These are phyloP conservation scores for Aspidiotus rigidus DNA, from an alignment of 2,888 invertebrate species.

Conservation along the genomic window DNA sequence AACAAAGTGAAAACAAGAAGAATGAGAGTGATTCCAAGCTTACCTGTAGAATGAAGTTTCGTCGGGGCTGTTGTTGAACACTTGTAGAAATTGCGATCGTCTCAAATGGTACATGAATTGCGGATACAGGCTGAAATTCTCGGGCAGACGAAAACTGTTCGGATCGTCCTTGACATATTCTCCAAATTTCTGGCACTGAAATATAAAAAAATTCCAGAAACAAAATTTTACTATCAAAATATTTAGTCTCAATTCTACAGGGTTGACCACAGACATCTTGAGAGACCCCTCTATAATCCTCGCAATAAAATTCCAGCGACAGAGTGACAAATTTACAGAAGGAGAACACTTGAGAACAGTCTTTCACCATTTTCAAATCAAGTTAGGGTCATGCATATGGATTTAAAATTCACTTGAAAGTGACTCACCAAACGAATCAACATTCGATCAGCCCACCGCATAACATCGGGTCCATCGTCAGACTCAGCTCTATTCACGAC, in stretches of 20 bases:
- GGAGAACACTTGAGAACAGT: too few relatives aligned
- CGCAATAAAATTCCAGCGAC: too few relatives aligned
- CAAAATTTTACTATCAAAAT: constrained; percentile 7
- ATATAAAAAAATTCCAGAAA: constrained; percentile 14
- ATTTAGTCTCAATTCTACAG: neutral
- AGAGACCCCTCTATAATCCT: too few relatives aligned
- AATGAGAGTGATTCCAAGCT: constrained; percentile 14
- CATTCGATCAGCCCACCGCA: constrained; percentile 97
- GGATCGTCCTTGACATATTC: constrained; percentile 97
- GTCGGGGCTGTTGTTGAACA: constrained; percentile 99
- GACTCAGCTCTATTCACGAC: constrained; percentile 93
- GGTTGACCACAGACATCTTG: too few relatives aligned
- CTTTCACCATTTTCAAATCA: too few relatives aligned
- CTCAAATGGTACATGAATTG: constrained; percentile 99
- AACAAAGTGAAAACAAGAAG: neutral
- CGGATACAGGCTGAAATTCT: constrained; percentile 96
- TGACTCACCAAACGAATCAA: constrained; percentile 76
- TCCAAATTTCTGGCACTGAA: constrained; percentile 97
- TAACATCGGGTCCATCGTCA: constrained; percentile 91
- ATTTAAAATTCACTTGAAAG: too few relatives aligned
- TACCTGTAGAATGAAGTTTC: constrained; percentile 97
- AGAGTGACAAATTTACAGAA: too few relatives aligned
- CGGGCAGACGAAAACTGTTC: constrained; percentile 86
- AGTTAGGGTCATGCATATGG: too few relatives aligned
- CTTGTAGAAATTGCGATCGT: constrained; percentile 96